Percentiles rank a stretch among this genome's conserved stretches.
Evolutionary conservation across 2,113 vertebrate species (phyloP).

Genomic region (Porphyrio hochstetteri): DNA sequence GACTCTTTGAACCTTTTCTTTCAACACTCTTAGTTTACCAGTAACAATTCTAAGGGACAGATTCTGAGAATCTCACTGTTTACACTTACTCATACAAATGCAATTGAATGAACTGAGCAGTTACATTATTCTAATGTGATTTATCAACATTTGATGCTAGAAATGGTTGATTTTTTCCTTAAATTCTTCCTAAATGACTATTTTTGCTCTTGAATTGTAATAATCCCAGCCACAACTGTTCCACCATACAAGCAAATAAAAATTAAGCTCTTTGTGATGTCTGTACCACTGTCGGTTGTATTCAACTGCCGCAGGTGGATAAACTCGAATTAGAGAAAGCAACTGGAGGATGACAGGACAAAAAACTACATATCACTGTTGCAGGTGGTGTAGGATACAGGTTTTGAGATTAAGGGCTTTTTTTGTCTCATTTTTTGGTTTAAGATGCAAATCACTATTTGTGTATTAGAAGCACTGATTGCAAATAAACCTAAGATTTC

Average conservation of each 20-base stretch:
- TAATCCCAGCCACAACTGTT: background rate
- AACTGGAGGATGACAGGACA: background rate
- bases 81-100: background rate
- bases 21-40: background rate
- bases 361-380: background rate
- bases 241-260: background rate
- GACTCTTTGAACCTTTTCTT: background rate
- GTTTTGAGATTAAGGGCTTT: background rate
- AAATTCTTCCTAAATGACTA: background rate
- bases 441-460: background rate
- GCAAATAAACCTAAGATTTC: background rate
- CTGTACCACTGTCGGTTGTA: background rate
- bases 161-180: background rate
- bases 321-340: background rate
- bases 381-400: background rate
- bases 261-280: background rate
- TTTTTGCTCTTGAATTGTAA: background rate
- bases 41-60: background rate
- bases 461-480: background rate
- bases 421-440: background rate
- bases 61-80: background rate
- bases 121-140: background rate
- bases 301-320: background rate
- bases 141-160: background rate
- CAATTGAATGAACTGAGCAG: background rate